A percentile compares a stretch with the other conserved stretches of the same genome.
phyloP scores from a whole-genome alignment of 2,113 vertebrate genomes.

The Oreamnos americanus region DNA sequence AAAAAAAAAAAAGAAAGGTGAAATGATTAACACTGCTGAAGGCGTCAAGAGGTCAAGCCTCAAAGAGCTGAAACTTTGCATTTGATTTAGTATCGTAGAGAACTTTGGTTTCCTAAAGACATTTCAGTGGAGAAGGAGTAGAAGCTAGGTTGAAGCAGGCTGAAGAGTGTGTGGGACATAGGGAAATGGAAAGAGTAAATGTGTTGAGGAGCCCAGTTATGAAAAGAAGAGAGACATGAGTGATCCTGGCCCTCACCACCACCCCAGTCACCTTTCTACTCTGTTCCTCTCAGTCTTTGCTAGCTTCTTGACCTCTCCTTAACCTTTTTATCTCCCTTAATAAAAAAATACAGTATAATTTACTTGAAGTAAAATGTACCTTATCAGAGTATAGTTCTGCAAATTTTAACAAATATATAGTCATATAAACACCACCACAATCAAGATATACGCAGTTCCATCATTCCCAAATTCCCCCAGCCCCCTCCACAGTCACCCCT shows the following conservation, averaged over 20 bases:
- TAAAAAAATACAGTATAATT: neutral
- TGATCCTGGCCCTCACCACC: neutral
- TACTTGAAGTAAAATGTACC: neutral
- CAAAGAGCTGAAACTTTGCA: neutral
- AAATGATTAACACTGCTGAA: too few relatives aligned
- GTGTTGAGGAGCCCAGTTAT: neutral
- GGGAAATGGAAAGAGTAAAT: neutral
- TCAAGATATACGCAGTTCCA: neutral
- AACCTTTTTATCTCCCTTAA: neutral
- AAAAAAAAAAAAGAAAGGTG: neutral
- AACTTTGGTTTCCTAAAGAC: neutral
- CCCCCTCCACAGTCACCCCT: neutral
- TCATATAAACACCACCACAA: neutral
- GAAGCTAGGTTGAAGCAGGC: neutral
- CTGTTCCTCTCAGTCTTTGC: neutral
- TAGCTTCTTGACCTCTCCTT: neutral
- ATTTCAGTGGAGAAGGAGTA: neutral
- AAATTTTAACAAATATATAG: neutral
- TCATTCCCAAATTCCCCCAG: neutral
- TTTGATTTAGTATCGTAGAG: neutral
- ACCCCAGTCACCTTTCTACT: neutral
- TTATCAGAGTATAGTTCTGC: neutral
- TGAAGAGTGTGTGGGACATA: neutral
- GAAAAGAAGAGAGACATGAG: neutral
- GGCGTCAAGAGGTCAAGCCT: neutral